Evolutionary conservation across 2,113 vertebrate genomes (phyloP).

Genomic region (Nannospalax galili): DNA sequence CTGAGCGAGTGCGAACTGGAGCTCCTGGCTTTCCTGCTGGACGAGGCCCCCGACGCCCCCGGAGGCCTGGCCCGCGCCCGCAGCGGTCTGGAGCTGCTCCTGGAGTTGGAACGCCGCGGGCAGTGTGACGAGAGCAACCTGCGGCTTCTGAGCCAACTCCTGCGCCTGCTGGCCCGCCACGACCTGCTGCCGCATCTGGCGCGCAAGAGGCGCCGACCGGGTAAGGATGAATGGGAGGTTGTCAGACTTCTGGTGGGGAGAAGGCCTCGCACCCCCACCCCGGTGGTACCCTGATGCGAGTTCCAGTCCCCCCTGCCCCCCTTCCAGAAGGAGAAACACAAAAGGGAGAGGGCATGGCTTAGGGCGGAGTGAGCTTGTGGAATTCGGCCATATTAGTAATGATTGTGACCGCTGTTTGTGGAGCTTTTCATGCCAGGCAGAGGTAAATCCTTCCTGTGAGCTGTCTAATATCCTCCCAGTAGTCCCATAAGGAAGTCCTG

Average conservation of each 20-base stretch:
- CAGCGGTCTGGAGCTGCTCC: conserved; percentile 89
- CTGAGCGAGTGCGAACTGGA: conserved; percentile 91
- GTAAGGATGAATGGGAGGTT: conserved; percentile 75
- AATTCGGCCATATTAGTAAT: background rate
- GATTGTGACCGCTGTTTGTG: background rate
- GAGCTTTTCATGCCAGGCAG: background rate
- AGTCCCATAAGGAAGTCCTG: conserved; percentile 3
- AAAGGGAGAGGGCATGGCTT: conserved; percentile 12
- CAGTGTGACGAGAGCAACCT: conserved; percentile 90
- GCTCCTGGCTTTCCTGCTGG: conserved; percentile 91
- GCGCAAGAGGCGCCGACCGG: conserved; percentile 90
- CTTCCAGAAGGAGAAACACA: background rate
- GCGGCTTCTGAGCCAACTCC: conserved; percentile 89
- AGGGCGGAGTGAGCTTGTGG: conserved; percentile 38
- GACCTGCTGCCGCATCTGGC: conserved; percentile 92
- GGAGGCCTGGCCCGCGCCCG: conserved; percentile 85
- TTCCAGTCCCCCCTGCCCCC: background rate
- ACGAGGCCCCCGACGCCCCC: conserved; percentile 89
- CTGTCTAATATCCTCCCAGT: background rate
- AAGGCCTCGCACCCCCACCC: background rate
- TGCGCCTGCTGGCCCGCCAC: conserved; percentile 92
- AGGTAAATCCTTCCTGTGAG: background rate
- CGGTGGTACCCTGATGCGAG: background rate
- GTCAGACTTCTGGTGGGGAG: background rate
- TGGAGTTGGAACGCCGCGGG: conserved; percentile 91